Base-by-base conservation (phyloP, 2,797 vertebrate species). In the Rousettus madagascariensis region DNA sequence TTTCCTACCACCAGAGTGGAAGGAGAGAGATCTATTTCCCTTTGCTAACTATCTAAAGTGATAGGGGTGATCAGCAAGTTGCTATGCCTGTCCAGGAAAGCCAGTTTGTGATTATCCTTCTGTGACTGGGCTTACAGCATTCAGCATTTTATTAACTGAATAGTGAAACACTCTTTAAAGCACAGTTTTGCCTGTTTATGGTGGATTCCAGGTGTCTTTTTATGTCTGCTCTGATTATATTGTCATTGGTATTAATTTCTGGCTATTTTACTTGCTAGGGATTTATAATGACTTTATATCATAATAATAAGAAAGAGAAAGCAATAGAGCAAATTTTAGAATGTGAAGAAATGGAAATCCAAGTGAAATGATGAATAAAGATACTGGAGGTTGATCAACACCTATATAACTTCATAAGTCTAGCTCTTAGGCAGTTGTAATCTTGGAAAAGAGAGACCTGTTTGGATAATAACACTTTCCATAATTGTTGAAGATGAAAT, bases 91-190 rank as follows among this genome's bases (percentile, higher is more conserved):
- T 96, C 75, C 38, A 61, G 13, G 20, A 89, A 63, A 96, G 57
- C 24, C 82, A 38, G 85, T 80, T 59, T 80, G 55, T 91, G 86
- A 95, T 97, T 95, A 90, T 89, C 38, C n/a, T 49, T 0, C n/a
- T 85, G 94, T 97, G 77, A 26, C 65, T 93, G n/a, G 46, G 36
- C 36, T 88, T 88, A 93, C 51, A 96, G 55, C 28, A 95, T 28
- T 57, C 97, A 49, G 28, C 9, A 28, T 75, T 97, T 97, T 97
- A 93, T 97, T 69, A 95, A 80, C 33, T 66, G 11, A 49, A 96
- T 43, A 90, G 93, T 79, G 79, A 85, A 86, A 59, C 90, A 20
- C 28, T 94, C 61, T 43, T 49, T n/a, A 24, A 46, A 94, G 65
- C 22, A 90, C 43, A 91, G 22, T 66, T 96, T 75, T 6, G 0